These are phyloP conservation scores for Cephonodes hylas DNA, from an alignment of 2,888 invertebrate species.

Conservation along the genomic window DNA sequence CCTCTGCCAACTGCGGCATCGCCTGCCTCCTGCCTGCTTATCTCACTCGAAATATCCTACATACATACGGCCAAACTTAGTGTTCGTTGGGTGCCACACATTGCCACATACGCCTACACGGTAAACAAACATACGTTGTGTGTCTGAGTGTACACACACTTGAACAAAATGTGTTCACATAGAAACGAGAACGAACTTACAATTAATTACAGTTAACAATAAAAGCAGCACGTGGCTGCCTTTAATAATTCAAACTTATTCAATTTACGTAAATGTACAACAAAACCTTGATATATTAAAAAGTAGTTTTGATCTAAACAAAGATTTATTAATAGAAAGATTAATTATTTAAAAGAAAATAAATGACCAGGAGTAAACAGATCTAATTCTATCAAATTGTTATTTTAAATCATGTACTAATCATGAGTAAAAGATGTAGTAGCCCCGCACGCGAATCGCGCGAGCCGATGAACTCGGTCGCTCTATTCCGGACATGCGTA, in stretches of 20 bases:
- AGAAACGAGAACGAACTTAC: slow-evolving; percentile 9
- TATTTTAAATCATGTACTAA: too few relatives aligned
- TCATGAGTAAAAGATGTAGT: too few relatives aligned
- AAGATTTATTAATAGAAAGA: too few relatives aligned
- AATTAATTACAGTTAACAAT: slow-evolving; percentile 11
- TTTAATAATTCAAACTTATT: background rate
- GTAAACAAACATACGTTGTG: background rate
- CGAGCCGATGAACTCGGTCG: too few relatives aligned
- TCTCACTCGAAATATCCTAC: slow-evolving; percentile 68
- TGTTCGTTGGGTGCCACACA: background rate
- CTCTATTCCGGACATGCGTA: too few relatives aligned
- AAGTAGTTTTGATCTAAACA: too few relatives aligned
- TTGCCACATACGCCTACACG: background rate
- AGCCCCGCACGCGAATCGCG: too few relatives aligned
- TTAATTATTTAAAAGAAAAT: too few relatives aligned
- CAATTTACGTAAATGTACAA: too few relatives aligned
- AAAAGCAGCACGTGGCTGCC: background rate
- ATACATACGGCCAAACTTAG: slow-evolving; percentile 24
- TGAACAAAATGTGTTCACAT: background rate
- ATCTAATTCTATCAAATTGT: too few relatives aligned
- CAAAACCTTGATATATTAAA: too few relatives aligned
- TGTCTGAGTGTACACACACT: background rate
- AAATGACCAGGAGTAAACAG: too few relatives aligned
- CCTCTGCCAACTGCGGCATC: slow-evolving; percentile 78
- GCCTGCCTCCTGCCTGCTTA: slow-evolving; percentile 70